phyloP scores from a whole-genome alignment of 1,140 invertebrate genomes.

The Amyelois transitella region DNA sequence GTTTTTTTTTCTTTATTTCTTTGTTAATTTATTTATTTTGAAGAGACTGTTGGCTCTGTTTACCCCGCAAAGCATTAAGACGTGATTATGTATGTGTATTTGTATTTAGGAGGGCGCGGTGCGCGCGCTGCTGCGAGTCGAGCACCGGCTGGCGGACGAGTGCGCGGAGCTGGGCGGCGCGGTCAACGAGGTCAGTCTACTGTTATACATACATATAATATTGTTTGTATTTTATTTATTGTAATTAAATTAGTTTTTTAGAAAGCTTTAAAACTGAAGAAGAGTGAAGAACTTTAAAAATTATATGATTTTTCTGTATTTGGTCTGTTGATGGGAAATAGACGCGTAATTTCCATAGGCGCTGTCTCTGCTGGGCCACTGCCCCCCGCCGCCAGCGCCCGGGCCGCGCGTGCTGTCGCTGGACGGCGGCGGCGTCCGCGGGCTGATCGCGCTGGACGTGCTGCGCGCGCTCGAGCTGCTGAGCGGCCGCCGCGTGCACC shows the following conservation, averaged over 20 bases:
- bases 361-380: conserved; percentile 84
- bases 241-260: not conserved
- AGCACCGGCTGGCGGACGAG: conserved; percentile 55
- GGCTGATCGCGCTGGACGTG: conserved; percentile 87
- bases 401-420: conserved; percentile 90
- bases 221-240: not conserved
- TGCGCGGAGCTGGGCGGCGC: conserved; percentile 44
- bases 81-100: conserved; percentile 9
- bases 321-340: no score
- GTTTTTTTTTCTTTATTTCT: not conserved
- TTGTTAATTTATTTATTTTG: not conserved
- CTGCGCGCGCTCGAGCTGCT: conserved; percentile 84
- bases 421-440: conserved; percentile 93
- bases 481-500: conserved; percentile 79
- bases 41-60: no score
- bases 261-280: no score
- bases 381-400: conserved; percentile 79
- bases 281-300: no score
- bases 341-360: conserved; percentile 55
- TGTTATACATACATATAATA: not conserved
- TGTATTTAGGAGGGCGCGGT: conserved; percentile 78
- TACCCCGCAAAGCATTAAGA: conserved; percentile 6
- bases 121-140: conserved; percentile 75
- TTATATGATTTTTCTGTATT: no score
- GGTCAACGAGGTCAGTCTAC: conserved; percentile 46